A percentile compares a stretch with the other conserved stretches of the same genome.
phyloP scores from a whole-genome alignment of 2,113 vertebrate species.

The Girardinichthys multiradiatus region DNA sequence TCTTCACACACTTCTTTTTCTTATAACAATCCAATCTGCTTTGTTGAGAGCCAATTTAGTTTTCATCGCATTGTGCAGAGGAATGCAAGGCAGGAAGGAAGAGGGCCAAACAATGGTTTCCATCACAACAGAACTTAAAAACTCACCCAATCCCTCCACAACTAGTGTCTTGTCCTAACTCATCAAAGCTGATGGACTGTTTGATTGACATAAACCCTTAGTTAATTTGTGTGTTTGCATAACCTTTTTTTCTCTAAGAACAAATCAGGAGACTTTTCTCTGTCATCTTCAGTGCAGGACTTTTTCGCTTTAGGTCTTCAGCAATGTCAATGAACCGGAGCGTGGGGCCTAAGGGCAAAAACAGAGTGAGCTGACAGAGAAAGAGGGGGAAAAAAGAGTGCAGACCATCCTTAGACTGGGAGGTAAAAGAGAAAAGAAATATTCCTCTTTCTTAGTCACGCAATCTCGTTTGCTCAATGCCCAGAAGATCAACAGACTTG shows the following conservation, averaged over 20 bases:
- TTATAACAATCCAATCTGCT: constrained; percentile 70
- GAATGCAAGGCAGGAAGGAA: constrained; percentile 82
- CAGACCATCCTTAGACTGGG: constrained; percentile 72
- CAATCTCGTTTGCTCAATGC: constrained; percentile 65
- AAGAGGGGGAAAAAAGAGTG: constrained; percentile 50
- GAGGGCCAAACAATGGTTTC: constrained; percentile 81
- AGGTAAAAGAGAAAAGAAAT: constrained; percentile 61
- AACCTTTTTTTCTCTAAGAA: constrained; percentile 29
- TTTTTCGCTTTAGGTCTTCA: constrained; percentile 49
- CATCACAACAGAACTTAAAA: constrained; percentile 59
- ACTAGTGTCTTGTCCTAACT: constrained; percentile 35
- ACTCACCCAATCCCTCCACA: constrained; percentile 8
- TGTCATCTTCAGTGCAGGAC: constrained; percentile 44
- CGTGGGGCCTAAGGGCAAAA: constrained; percentile 51
- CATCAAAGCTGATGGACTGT: constrained; percentile 22
- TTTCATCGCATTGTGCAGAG: constrained; percentile 79
- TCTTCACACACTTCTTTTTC: constrained; percentile 70
- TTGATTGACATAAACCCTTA: constrained; percentile 52
- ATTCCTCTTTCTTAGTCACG: constrained; percentile 73
- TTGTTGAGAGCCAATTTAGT: constrained; percentile 81
- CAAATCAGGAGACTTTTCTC: constrained; percentile 43
- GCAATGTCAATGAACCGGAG: constrained; percentile 58
- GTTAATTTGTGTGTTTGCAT: constrained; percentile 44
- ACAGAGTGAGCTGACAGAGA: constrained; percentile 51
- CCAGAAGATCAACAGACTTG: constrained; percentile 54